Percentiles rank a stretch among this genome's conserved stretches.
Conservation (phyloP, 1,140 invertebrate species). For the Heliothis virescens region DNA sequence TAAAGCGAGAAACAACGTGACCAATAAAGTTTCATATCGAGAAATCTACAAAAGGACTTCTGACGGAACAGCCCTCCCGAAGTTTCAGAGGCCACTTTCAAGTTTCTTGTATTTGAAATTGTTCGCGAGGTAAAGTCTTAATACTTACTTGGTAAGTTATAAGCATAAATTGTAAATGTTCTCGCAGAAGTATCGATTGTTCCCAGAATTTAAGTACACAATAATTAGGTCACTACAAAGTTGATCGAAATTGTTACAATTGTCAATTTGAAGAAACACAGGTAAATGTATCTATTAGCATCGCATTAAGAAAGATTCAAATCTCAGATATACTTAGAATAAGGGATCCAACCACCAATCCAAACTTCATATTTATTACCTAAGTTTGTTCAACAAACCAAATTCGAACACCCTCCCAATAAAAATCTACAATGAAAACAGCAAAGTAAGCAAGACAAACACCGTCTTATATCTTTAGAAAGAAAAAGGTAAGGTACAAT, state of each 20-base stretch:
- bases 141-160: neutral
- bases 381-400: neutral
- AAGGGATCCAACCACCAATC: neutral
- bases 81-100: conserved; percentile 5
- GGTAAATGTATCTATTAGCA: too few relatives aligned
- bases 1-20: conserved; percentile 4
- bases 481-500: conserved; percentile 23
- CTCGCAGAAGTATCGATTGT: too few relatives aligned
- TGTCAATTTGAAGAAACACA: too few relatives aligned
- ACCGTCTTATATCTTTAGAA: neutral
- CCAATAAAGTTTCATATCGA: conserved; percentile 9
- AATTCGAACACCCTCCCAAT: neutral
- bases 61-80: neutral
- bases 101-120: conserved; percentile 21
- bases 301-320: too few relatives aligned
- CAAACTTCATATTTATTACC: too few relatives aligned
- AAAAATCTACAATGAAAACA: conserved; percentile 4
- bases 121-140: neutral
- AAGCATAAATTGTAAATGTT: neutral
- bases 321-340: too few relatives aligned
- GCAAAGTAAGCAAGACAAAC: neutral
- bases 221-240: too few relatives aligned
- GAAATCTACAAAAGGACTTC: conserved; percentile 5
- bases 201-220: too few relatives aligned
- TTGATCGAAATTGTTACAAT: too few relatives aligned